Evolutionary conservation across 2,888 invertebrate species (phyloP).

Genomic region (Cerceris ruficornis): DNA sequence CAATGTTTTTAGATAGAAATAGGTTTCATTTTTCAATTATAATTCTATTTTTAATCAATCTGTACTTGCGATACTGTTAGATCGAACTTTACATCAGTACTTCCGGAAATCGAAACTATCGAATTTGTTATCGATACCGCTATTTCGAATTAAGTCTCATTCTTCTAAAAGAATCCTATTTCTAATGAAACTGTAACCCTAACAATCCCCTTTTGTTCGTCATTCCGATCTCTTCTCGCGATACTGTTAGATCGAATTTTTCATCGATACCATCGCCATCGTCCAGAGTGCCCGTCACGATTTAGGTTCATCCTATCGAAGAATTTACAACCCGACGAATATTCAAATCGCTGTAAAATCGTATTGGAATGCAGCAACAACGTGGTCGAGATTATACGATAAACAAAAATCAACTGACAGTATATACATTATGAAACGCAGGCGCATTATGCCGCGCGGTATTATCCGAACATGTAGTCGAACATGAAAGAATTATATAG

Average conservation of each 20-base stretch:
- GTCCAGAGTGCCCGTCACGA: not conserved
- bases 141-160: too few relatives aligned
- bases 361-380: too few relatives aligned
- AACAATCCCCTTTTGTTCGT: not conserved
- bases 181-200: not conserved
- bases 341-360: too few relatives aligned
- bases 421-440: slow-evolving; percentile 41
- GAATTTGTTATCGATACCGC: too few relatives aligned
- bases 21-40: too few relatives aligned
- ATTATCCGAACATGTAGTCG: slow-evolving; percentile 39
- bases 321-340: not conserved
- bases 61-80: too few relatives aligned
- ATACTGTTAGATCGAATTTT: not conserved
- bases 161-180: too few relatives aligned
- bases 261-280: slow-evolving; percentile 3
- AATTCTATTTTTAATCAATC: too few relatives aligned
- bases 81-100: too few relatives aligned
- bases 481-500: not conserved
- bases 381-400: not conserved
- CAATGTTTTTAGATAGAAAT: too few relatives aligned
- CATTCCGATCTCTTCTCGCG: too few relatives aligned
- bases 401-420: slow-evolving; percentile 19
- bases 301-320: not conserved
- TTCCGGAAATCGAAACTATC: too few relatives aligned
- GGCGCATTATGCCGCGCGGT: slow-evolving; percentile 56